A percentile compares a stretch with the other conserved stretches of the same genome.
Evolutionary conservation across 1,140 invertebrate species (phyloP).

Genomic region (Euglossa dilemma): DNA sequence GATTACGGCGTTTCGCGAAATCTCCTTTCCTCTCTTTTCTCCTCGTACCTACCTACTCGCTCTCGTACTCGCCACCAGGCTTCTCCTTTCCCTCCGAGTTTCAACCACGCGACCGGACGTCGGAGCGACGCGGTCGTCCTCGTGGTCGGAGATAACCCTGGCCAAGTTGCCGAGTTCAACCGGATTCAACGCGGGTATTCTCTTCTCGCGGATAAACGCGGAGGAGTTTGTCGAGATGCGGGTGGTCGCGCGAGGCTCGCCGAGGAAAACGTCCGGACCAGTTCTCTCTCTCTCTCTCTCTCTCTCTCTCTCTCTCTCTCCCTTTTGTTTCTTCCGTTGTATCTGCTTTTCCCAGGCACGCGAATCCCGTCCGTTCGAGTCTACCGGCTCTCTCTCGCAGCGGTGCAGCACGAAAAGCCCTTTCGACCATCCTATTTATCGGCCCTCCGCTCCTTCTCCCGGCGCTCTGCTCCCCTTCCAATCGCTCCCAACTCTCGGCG

Average conservation of each 20-base stretch:
- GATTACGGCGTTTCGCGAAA: conserved; percentile 11
- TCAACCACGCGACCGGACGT: no score
- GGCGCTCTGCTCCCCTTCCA: neutral
- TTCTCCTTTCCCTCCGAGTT: neutral
- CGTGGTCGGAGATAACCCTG: neutral
- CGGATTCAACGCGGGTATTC: neutral
- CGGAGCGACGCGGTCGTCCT: no score
- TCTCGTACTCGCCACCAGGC: neutral
- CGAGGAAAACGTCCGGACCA: neutral
- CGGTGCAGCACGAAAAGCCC: no score
- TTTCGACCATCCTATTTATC: conserved; percentile 50
- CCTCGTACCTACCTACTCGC: no score
- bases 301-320: no score
- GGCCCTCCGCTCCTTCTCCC: neutral
- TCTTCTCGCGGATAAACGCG: conserved; percentile 2
- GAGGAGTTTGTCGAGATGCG: conserved; percentile 28
- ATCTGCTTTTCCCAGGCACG: no score
- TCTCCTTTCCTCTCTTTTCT: neutral
- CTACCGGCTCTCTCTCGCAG: no score
- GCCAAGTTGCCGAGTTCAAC: neutral
- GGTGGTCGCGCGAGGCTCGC: neutral
- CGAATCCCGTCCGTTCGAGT: no score
- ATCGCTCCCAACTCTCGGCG: conserved; percentile 14
- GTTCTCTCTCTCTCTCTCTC: no score
- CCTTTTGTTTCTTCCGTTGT: no score